A percentile compares a stretch with the other conserved stretches of the same genome.
phyloP scores from a whole-genome alignment of 1,140 invertebrate species.

The Epicauta chinensis region DNA sequence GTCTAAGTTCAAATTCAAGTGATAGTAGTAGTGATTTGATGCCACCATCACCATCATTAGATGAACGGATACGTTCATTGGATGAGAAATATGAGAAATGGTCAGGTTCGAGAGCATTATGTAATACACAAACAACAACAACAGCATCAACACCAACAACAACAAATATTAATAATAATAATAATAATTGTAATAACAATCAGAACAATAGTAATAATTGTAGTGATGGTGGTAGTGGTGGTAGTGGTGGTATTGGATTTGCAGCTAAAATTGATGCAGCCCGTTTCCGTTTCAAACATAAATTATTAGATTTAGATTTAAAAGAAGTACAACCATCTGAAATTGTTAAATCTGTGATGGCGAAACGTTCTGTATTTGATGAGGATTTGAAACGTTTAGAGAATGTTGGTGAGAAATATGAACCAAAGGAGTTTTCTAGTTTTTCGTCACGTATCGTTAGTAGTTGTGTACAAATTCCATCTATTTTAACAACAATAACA shows the following conservation, averaged over 20 bases:
- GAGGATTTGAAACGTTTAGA: conserved; percentile 91
- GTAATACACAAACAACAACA: conserved; percentile 13
- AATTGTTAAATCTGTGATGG: conserved; percentile 85
- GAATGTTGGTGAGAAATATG: conserved; percentile 81
- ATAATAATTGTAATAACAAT: too few species aligned
- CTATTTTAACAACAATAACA: not conserved
- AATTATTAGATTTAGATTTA: conserved; percentile 55
- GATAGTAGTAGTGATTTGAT: conserved; percentile 48
- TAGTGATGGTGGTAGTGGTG: conserved; percentile 15
- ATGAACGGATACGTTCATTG: conserved; percentile 79
- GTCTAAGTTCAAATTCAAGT: conserved; percentile 55
- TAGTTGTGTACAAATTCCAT: not conserved
- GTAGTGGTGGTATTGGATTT: conserved; percentile 51
- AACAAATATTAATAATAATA: too few species aligned
- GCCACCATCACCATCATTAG: conserved; percentile 62
- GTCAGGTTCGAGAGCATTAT: conserved; percentile 60
- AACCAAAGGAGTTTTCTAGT: conserved; percentile 58
- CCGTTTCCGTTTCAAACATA: conserved; percentile 51
- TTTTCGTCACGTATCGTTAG: conserved; percentile 22
- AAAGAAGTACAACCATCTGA: conserved; percentile 84
- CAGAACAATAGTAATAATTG: too few species aligned
- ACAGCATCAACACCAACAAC: too few species aligned
- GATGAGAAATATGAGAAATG: conserved; percentile 92
- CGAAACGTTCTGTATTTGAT: conserved; percentile 90
- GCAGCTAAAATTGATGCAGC: conserved; percentile 50